Evolutionary conservation across 2,113 vertebrate genomes (phyloP).

Genomic region (Anhinga anhinga): DNA sequence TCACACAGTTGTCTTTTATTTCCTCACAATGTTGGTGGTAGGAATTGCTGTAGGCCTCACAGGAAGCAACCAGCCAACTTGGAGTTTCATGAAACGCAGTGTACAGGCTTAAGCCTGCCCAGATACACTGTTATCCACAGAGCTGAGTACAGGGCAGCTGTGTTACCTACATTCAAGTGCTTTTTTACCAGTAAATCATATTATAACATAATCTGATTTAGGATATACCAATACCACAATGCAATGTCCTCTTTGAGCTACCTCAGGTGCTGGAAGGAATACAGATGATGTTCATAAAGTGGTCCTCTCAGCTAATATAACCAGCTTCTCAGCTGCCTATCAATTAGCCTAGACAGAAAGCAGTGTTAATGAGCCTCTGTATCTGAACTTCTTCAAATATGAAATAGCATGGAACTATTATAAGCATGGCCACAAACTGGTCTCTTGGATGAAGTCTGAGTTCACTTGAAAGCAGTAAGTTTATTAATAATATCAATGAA

Average conservation of each 20-base stretch:
- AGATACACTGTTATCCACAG: neutral
- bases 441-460: neutral
- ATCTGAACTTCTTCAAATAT: neutral
- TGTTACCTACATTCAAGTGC: neutral
- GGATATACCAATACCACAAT: neutral
- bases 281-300: neutral
- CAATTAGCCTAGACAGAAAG: neutral
- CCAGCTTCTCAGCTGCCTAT: neutral
- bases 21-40: slow-evolving; percentile 11
- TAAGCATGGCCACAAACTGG: neutral
- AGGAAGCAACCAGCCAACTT: slow-evolving; percentile 48
- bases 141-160: slow-evolving; percentile 3
- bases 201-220: neutral
- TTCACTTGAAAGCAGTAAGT: neutral
- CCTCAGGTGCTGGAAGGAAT: neutral
- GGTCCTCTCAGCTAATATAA: neutral
- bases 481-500: neutral
- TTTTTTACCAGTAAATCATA: neutral
- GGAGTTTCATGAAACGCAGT: slow-evolving; percentile 8
- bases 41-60: slow-evolving; percentile 51
- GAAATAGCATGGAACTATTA: neutral
- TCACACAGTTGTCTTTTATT: slow-evolving; percentile 46
- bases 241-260: neutral
- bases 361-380: neutral
- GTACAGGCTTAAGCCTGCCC: neutral